phyloP scores from a whole-genome alignment of 2,113 vertebrate species.

The Numida meleagris region DNA sequence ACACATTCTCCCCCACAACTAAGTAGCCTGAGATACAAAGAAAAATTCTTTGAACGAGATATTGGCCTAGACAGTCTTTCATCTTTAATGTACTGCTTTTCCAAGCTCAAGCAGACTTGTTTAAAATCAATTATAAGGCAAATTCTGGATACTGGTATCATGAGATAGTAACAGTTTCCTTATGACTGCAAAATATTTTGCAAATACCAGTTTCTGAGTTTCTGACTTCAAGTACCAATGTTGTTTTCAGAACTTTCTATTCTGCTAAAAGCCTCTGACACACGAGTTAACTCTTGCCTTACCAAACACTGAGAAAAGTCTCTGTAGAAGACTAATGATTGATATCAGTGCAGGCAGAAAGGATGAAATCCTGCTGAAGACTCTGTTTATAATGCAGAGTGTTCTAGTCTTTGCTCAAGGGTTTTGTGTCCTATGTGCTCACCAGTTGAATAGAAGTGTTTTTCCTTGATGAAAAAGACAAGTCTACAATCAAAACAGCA shows the following conservation, averaged over 20 bases:
- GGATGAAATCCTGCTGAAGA: neutral
- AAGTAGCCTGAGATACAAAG: neutral
- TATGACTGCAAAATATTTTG: neutral
- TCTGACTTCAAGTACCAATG: neutral
- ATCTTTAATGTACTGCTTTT: neutral
- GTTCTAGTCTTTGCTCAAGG: neutral
- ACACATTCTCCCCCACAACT: neutral
- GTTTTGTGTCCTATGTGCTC: neutral
- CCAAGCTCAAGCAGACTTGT: neutral
- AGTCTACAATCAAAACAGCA: neutral
- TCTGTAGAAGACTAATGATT: neutral
- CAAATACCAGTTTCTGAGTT: neutral
- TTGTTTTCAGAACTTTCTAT: neutral
- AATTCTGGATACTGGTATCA: neutral
- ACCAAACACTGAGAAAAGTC: neutral
- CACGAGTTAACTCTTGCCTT: neutral
- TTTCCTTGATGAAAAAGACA: rapidly evolving
- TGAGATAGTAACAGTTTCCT: neutral
- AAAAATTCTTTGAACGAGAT: neutral
- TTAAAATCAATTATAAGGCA: neutral
- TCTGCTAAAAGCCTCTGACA: neutral
- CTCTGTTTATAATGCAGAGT: neutral
- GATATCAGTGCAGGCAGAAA: neutral
- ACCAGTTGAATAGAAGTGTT: neutral
- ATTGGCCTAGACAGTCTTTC: neutral